Conservation (phyloP, 2,888 invertebrate species). For the Eubasilissa splendida region DNA sequence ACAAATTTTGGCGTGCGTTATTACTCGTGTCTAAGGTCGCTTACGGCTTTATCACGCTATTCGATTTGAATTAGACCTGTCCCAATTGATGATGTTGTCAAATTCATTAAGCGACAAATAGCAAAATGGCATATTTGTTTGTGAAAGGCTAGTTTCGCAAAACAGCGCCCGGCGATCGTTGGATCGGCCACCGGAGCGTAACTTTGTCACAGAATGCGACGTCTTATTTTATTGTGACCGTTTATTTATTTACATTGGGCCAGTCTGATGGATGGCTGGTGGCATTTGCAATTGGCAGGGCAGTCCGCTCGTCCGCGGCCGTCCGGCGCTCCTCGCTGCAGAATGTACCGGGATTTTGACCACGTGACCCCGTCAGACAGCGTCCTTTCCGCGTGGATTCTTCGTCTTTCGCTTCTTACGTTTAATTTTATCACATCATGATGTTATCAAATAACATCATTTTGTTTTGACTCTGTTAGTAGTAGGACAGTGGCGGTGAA, state of each 20-base stretch:
- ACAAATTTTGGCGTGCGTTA: too few relatives aligned
- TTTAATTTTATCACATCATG: too few relatives aligned
- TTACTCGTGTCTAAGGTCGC: too few relatives aligned
- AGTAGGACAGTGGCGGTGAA: too few relatives aligned
- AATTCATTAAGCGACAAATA: not conserved
- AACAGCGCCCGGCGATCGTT: not conserved
- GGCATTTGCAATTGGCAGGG: constrained; percentile 30
- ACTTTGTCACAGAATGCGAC: not conserved
- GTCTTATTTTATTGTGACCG: not conserved
- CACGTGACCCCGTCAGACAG: not conserved
- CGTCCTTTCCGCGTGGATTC: constrained; percentile 15
- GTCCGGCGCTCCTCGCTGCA: not conserved
- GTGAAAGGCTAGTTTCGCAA: not conserved
- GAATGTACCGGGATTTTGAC: not conserved
- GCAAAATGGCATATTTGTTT: not conserved
- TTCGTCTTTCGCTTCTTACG: not conserved
- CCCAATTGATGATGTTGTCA: not conserved
- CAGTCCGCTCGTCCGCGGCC: not conserved
- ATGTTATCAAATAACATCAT: too few relatives aligned
- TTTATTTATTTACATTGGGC: constrained; percentile 16
- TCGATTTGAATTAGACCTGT: too few relatives aligned
- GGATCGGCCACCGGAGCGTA: constrained; percentile 1
- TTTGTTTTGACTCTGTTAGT: too few relatives aligned
- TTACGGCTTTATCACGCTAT: too few relatives aligned
- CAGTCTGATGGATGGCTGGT: constrained; percentile 12